phyloP scores from a whole-genome alignment of 2,113 vertebrate species.

The Neoarius graeffei region DNA sequence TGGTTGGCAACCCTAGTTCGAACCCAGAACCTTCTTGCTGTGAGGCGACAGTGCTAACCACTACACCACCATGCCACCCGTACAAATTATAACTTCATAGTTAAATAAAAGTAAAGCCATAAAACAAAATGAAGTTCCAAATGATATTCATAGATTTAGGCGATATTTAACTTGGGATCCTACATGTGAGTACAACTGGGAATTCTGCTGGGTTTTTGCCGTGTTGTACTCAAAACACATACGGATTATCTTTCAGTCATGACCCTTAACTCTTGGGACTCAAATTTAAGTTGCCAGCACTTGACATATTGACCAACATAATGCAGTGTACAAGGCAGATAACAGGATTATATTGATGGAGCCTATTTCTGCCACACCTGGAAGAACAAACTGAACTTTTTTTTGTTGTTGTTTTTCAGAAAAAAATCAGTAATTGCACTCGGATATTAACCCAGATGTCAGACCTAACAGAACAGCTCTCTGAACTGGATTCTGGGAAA shows the following conservation, averaged over 20 bases:
- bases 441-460: not conserved
- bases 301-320: not conserved
- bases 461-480: not conserved
- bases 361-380: not conserved
- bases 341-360: not conserved
- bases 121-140: not conserved
- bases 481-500: no score
- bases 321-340: not conserved
- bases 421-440: not conserved
- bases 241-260: constrained; percentile 13
- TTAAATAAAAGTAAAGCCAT: not conserved
- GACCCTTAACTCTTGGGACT: constrained; percentile 22
- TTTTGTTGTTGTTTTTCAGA: not conserved
- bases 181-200: not conserved
- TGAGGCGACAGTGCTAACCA: no score
- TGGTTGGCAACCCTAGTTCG: no score
- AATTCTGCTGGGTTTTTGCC: not conserved
- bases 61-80: no score
- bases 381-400: not conserved
- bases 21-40: no score
- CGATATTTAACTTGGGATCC: not conserved
- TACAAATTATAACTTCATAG: not conserved
- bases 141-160: not conserved
- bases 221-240: not conserved
- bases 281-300: not conserved